Evolutionary conservation across 2,888 invertebrate genomes (phyloP).

Genomic region (Deilephila porcellus): DNA sequence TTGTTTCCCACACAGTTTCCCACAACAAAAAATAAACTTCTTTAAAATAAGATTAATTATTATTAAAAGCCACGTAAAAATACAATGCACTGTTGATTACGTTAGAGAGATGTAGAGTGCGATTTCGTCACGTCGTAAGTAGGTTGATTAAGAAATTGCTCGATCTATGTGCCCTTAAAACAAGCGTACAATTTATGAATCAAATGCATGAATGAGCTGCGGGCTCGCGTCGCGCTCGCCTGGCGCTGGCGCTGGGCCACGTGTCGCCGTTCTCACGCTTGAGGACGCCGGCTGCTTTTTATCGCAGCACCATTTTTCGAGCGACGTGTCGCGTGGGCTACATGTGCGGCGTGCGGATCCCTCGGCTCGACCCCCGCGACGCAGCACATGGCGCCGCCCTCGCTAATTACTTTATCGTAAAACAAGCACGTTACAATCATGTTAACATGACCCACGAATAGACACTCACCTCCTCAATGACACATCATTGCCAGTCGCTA

Average conservation of each 20-base stretch:
- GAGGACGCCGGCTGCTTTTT: constrained; percentile 70
- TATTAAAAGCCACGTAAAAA: not conserved
- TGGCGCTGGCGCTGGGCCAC: constrained; percentile 59
- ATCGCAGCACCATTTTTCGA: constrained; percentile 68
- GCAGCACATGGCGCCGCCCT: constrained; percentile 74
- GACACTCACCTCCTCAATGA: constrained; percentile 33
- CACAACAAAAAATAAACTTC: constrained; percentile 13
- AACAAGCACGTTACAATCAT: constrained; percentile 49
- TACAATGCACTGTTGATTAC: not conserved
- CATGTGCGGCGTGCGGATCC: constrained; percentile 77
- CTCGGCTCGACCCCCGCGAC: constrained; percentile 74
- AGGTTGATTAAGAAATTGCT: constrained; percentile 26
- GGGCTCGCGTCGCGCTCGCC: constrained; percentile 43
- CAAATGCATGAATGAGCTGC: constrained; percentile 81
- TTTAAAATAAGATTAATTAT: constrained; percentile 3
- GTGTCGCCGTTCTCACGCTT: constrained; percentile 80
- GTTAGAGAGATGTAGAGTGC: constrained; percentile 12
- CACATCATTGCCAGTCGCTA: constrained; percentile 21
- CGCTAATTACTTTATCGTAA: constrained; percentile 78
- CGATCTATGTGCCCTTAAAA: constrained; percentile 52
- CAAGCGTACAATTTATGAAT: constrained; percentile 76
- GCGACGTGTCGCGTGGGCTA: constrained; percentile 74
- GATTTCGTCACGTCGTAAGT: constrained; percentile 20
- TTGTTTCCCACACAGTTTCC: constrained; percentile 16
- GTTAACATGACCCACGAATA: constrained; percentile 33